Evolutionary conservation across 1,140 invertebrate genomes (phyloP).

Genomic region (Drosophila hydei): DNA sequence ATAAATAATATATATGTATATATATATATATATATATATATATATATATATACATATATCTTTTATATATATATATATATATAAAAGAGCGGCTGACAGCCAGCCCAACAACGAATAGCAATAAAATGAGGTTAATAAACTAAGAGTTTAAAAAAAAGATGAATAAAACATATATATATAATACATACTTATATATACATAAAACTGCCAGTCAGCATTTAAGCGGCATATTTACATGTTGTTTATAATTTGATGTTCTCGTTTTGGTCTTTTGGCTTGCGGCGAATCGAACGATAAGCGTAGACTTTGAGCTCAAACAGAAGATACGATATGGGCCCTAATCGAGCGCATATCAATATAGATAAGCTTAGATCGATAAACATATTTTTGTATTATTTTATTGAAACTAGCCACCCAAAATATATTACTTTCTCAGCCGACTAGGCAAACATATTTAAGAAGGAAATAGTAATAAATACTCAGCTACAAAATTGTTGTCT

Average conservation of each 20-base stretch:
- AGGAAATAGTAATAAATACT: background rate
- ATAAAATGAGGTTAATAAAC: slow-evolving; percentile 73
- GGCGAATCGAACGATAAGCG: slow-evolving; percentile 23
- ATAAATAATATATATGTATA: background rate
- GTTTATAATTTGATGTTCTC: slow-evolving; percentile 63
- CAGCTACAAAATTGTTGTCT: background rate
- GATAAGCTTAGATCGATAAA: slow-evolving; percentile 63
- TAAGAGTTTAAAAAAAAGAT: slow-evolving; percentile 41
- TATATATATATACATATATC: too few relatives aligned
- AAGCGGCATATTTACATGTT: slow-evolving; percentile 73
- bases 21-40: background rate
- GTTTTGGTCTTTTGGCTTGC: slow-evolving; percentile 19
- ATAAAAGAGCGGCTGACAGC: background rate
- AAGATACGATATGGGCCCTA: slow-evolving; percentile 34
- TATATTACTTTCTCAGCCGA: too few relatives aligned
- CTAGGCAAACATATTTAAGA: too few relatives aligned
- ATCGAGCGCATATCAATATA: slow-evolving; percentile 30
- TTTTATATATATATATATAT: background rate
- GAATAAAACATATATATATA: background rate
- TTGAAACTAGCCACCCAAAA: too few relatives aligned
- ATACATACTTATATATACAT: background rate
- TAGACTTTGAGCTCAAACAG: slow-evolving; percentile 48
- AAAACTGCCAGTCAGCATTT: slow-evolving; percentile 57
- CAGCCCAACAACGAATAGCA: slow-evolving; percentile 3
- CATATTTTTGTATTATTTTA: too few relatives aligned